A percentile compares a stretch with the other conserved stretches of the same genome.
Evolutionary conservation across 2,113 vertebrate genomes (phyloP).

Genomic region (Chascanopsetta lugubris): DNA sequence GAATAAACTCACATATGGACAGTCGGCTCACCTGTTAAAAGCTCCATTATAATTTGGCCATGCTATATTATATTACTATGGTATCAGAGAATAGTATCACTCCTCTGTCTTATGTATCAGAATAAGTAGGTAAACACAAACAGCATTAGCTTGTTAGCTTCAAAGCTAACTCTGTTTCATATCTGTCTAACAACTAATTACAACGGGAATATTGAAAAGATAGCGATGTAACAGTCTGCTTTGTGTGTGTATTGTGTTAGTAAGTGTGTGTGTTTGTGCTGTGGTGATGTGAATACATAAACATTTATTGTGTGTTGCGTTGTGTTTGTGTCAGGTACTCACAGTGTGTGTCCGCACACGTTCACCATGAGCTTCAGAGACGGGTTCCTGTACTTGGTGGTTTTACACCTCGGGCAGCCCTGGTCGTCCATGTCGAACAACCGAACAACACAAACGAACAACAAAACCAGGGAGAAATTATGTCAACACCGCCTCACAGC

Average conservation of each 20-base stretch:
- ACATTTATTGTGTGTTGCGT: background rate
- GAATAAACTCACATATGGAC: background rate
- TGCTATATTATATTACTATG: background rate
- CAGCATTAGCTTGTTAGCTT: background rate
- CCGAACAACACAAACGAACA: background rate
- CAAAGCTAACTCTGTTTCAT: background rate
- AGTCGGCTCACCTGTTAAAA: background rate
- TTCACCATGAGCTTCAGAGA: constrained; percentile 98
- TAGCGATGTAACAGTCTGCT: too few species aligned
- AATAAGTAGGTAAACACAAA: background rate
- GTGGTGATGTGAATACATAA: background rate
- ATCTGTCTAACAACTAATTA: background rate
- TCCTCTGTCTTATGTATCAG: background rate
- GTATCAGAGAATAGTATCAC: background rate
- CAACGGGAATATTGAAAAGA: background rate
- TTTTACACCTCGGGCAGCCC: constrained; percentile 95
- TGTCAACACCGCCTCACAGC: too few species aligned
- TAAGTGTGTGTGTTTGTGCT: background rate
- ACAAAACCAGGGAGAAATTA: too few species aligned
- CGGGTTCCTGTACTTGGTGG: constrained; percentile 97
- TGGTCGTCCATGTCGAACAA: constrained; percentile 88
- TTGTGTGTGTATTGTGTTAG: too few species aligned
- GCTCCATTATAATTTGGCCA: too few species aligned
- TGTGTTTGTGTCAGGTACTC: constrained; percentile 74
- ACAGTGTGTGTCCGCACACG: constrained; percentile 98